A percentile compares a stretch with the other conserved stretches of the same genome.
These are phyloP conservation scores for Caenorhabditis brenneri DNA, from an alignment of 1,140 invertebrate genomes.

Conservation along the genomic window DNA sequence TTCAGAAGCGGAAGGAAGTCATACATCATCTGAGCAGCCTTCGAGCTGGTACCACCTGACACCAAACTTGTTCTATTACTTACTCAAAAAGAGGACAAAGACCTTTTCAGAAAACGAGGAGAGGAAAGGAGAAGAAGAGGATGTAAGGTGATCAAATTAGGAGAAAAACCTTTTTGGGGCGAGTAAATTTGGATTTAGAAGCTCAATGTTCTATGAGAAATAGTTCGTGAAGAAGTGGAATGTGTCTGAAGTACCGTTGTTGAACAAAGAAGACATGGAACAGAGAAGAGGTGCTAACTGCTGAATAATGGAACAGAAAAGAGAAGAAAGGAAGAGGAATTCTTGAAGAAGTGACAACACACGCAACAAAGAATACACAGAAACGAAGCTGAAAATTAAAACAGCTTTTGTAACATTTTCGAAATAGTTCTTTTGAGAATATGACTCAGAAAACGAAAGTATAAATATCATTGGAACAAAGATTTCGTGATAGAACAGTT, in stretches of 20 bases:
- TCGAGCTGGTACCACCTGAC: background rate
- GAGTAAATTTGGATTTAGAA: background rate
- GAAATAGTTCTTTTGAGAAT: no score
- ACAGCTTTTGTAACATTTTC: no score
- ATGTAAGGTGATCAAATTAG: constrained; percentile 3
- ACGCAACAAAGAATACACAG: background rate
- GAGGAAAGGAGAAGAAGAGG: background rate
- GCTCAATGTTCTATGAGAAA: background rate
- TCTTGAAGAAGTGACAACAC: background rate
- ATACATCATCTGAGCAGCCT: constrained; percentile 10
- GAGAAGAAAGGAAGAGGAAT: background rate
- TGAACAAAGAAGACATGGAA: background rate
- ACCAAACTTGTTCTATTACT: background rate
- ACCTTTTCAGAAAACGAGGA: background rate
- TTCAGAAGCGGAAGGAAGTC: constrained; percentile 23
- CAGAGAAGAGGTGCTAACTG: constrained; percentile 3
- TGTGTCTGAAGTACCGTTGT: background rate
- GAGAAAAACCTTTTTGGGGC: background rate
- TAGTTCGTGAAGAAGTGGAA: background rate
- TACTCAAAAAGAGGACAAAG: constrained; percentile 9
- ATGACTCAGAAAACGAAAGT: no score
- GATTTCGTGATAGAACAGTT: no score
- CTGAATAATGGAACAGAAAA: constrained; percentile 24
- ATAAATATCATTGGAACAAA: no score
- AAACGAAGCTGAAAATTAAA: no score